Percentiles rank a stretch among this genome's conserved stretches.
Conservation (phyloP, 2,113 vertebrate species). For the Lamprologus sp. region DNA sequence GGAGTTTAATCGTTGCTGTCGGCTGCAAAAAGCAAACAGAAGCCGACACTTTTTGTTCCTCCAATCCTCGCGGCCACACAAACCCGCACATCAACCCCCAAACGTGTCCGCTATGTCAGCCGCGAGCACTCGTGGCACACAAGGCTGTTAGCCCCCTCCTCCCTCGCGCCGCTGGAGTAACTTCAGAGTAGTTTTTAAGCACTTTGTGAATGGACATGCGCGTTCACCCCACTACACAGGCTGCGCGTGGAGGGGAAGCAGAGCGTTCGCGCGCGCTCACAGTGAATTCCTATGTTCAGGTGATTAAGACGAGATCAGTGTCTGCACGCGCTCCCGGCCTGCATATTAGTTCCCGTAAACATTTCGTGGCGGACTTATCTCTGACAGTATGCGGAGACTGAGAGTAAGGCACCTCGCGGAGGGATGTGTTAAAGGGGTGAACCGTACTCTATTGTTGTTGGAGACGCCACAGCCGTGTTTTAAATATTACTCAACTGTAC, state of each 20-base stretch:
- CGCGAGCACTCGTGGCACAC: constrained; percentile 2
- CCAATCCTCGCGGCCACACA: background rate
- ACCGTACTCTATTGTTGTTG: background rate
- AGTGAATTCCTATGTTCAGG: background rate
- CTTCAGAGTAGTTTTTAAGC: constrained; percentile 50
- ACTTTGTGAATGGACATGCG: constrained; percentile 62
- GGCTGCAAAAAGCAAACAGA: background rate
- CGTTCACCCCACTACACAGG: background rate
- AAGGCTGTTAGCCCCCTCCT: background rate
- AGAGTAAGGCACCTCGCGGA: background rate
- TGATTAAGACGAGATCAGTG: background rate
- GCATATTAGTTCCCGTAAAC: background rate
- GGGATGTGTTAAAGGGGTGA: background rate
- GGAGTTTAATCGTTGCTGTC: background rate
- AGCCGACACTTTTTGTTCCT: background rate
- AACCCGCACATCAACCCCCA: background rate
- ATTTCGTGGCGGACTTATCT: background rate
- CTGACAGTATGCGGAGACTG: background rate
- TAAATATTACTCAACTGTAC: background rate
- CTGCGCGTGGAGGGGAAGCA: background rate
- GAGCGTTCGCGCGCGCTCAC: background rate
- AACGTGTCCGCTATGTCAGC: background rate
- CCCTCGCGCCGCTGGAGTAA: constrained; percentile 54
- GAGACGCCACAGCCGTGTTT: background rate
- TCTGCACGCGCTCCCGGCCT: background rate